Percentiles rank a stretch among this genome's conserved stretches.
phyloP scores from a whole-genome alignment of 35 echinoderm and acorn worm genomes.

The Hemicentrotus pulcherrimus region DNA sequence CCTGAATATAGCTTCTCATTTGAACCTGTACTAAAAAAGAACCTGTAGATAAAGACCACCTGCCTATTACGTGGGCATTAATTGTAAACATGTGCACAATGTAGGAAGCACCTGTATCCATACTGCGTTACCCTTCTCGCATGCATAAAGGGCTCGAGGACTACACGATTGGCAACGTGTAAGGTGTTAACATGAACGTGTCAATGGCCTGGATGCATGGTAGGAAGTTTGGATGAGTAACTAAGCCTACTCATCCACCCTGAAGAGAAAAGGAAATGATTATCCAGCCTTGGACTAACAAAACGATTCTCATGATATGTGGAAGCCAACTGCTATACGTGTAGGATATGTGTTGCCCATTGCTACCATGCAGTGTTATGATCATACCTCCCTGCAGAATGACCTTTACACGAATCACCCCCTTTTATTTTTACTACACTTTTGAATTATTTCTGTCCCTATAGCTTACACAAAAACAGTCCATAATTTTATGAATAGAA shows the following conservation, averaged over 20 bases:
- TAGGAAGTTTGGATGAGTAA: not conserved
- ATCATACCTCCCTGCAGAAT: too few species aligned
- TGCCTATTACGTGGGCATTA: too few species aligned
- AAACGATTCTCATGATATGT: not conserved
- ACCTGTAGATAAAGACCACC: too few species aligned
- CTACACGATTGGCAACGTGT: not conserved
- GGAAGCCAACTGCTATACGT: not conserved
- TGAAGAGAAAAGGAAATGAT: constrained; percentile 3
- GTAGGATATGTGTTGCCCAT: too few species aligned
- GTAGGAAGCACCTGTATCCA: not conserved
- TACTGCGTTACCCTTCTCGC: not conserved
- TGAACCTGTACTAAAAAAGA: too few species aligned
- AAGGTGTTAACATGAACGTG: not conserved
- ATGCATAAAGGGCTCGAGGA: not conserved
- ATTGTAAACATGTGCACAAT: not conserved
- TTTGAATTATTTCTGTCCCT: too few species aligned
- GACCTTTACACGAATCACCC: too few species aligned
- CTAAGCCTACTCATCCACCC: not conserved
- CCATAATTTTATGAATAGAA: too few species aligned
- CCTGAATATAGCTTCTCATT: too few species aligned
- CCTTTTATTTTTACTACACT: too few species aligned
- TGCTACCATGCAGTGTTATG: too few species aligned
- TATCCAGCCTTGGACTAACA: not conserved
- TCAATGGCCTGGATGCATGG: not conserved
- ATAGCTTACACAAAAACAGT: too few species aligned